Base-by-base conservation (phyloP, 2,888 invertebrate species). In the Orthosia cruda region DNA sequence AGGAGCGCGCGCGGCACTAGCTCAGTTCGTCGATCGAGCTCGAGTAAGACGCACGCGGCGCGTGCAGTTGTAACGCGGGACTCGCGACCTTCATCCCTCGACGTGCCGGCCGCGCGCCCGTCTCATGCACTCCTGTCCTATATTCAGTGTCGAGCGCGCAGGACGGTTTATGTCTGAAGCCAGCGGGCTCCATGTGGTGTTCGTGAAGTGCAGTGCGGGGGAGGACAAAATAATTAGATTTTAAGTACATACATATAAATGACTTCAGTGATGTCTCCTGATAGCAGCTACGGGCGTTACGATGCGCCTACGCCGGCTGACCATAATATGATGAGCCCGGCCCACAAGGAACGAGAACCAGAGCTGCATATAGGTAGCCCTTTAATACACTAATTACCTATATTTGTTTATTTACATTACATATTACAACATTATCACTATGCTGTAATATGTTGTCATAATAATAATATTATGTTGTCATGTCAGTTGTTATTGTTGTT, bases 281-380 rank as follows among this genome's bases (percentile, higher is more conserved):
- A 98, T 93, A 98, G 97, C 94, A 97, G 97, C 89, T 97, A 97
- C 91, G 97, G 96, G 92, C 95, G 97, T 93, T 96, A 96, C 90
- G 96, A 96, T 91, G 94, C 94, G 93, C 97, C 97, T 87, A 92
- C 97, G 87, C 97, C 97, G 74, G 95, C 96, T 79, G 97, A 97
- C 81, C 95, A 93, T 86, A 93, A 88, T 85, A 90, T 96, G 88
- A 95, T 97, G 90, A 93, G 93, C 87, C 92, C 95, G 83, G 92
- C 90, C 86, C 95, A 94, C 82, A 94, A 94, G 92, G 96, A 96
- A 83, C 93, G 97, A 77, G 98, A 98, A 92, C 98, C 98, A 52
- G 98, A 97, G 88, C 96, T 98, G 77, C 97, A 98, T 94, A 97
- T 98, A 97, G 98, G 98, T 98, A 95, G 88, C 68, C 71, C 62